Conservation (phyloP, 2,113 vertebrate species). For the Puffinus mauretanicus region DNA sequence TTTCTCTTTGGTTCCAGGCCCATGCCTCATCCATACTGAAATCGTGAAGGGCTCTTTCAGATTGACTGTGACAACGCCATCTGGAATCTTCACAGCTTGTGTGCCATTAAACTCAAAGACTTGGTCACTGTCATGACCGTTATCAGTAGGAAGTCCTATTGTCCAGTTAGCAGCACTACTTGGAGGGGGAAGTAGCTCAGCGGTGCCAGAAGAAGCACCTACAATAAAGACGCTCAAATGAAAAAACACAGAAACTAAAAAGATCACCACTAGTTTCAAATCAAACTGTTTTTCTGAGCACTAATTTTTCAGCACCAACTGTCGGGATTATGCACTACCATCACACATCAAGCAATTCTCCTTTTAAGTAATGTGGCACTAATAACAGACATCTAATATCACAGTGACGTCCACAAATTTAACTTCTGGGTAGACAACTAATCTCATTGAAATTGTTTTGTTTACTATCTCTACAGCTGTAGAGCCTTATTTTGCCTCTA, state of each 20-base stretch:
- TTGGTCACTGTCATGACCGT: constrained; percentile 95
- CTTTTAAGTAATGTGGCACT: background rate
- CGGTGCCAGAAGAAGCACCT: constrained; percentile 87
- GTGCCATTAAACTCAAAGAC: constrained; percentile 98
- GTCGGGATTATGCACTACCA: background rate
- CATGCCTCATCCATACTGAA: constrained; percentile 96
- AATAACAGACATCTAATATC: background rate
- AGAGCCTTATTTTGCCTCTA: background rate
- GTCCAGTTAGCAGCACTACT: constrained; percentile 91
- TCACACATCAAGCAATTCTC: background rate
- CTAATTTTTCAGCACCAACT: background rate
- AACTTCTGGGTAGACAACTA: background rate
- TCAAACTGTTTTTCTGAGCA: background rate
- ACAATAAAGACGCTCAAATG: background rate
- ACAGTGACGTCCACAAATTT: background rate
- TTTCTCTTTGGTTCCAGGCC: constrained; percentile 87
- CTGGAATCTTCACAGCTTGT: constrained; percentile 88
- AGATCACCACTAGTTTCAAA: background rate
- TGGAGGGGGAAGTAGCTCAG: constrained; percentile 91
- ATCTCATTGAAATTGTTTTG: background rate
- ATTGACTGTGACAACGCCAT: constrained; percentile 81
- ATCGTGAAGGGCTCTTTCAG: constrained; percentile 90
- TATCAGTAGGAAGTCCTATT: constrained; percentile 88
- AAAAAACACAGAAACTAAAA: background rate
- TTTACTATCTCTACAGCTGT: background rate